A percentile compares a stretch with the other conserved stretches of the same genome.
Conservation (phyloP, 92 coral and sea anemone genomes). For the Parazoanthus swiftii region DNA sequence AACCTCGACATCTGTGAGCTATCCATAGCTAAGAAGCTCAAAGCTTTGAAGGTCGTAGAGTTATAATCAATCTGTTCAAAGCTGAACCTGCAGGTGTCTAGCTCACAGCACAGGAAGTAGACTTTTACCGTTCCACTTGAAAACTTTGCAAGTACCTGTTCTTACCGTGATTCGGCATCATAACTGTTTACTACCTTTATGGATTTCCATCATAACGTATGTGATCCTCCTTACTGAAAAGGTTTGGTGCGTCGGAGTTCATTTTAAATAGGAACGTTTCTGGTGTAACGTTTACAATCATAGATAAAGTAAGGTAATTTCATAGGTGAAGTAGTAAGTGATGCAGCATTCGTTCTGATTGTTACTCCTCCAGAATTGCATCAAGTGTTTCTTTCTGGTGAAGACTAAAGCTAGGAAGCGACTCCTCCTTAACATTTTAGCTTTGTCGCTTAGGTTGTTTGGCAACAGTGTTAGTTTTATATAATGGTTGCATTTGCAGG, state of each 20-base stretch:
- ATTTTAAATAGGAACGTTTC: slow-evolving; percentile 15
- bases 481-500: slow-evolving; percentile 17
- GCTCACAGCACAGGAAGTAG: slow-evolving; percentile 44
- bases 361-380: not conserved
- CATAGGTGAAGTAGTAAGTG: slow-evolving; percentile 15
- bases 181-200: not conserved
- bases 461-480: not conserved
- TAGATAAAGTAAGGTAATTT: not conserved
- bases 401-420: slow-evolving; percentile 6
- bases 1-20: slow-evolving; percentile 46
- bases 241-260: not conserved
- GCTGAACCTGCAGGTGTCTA: slow-evolving; percentile 32
- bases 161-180: slow-evolving; percentile 13
- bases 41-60: slow-evolving; percentile 16
- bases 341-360: not conserved
- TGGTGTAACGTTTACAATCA: not conserved
- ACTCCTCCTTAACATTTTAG: slow-evolving; percentile 7
- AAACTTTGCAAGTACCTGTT: slow-evolving; percentile 44
- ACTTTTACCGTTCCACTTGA: slow-evolving; percentile 46
- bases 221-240: slow-evolving; percentile 12
- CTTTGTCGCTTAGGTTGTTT: not conserved
- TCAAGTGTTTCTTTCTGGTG: not conserved
- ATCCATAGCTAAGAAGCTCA: slow-evolving; percentile 38
- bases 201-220: not conserved
- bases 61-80: slow-evolving; percentile 39